phyloP scores from a whole-genome alignment of 2,797 vertebrate species.

The Hypotaenidia okinawae region DNA sequence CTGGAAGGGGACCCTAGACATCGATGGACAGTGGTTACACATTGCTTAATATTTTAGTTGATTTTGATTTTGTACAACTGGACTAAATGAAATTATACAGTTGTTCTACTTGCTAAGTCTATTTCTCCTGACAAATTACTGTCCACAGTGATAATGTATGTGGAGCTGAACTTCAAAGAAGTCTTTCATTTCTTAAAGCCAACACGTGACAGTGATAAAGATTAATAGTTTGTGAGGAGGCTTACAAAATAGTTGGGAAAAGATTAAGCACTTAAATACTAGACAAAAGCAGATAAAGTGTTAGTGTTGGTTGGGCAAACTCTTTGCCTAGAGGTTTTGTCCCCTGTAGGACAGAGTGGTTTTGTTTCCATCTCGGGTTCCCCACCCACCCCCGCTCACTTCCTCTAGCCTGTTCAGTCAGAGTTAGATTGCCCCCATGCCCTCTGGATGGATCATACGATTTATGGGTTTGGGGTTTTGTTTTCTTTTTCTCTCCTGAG shows the following conservation, averaged over 20 bases:
- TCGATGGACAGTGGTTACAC: background rate
- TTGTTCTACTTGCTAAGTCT: background rate
- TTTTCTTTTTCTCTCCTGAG: conserved; percentile 37
- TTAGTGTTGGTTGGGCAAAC: background rate
- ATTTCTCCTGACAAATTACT: background rate
- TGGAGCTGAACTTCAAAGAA: background rate
- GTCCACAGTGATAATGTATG: background rate
- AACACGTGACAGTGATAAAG: background rate
- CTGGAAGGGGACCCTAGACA: background rate
- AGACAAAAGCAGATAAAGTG: background rate
- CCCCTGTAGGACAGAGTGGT: background rate
- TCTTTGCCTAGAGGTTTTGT: conserved; percentile 13
- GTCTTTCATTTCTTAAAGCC: background rate
- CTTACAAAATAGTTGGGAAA: background rate
- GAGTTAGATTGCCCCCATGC: background rate
- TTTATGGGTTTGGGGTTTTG: conserved; percentile 19
- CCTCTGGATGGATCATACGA: background rate
- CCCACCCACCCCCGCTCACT: background rate
- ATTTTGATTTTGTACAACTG: background rate
- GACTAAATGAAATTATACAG: background rate
- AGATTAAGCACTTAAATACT: conserved; percentile 7
- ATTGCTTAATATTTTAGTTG: background rate
- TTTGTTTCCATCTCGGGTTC: conserved; percentile 53
- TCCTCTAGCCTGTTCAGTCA: background rate
- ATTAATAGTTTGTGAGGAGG: background rate